phyloP scores from a whole-genome alignment of 2,888 invertebrate species.

The Smittia aterrima region DNA sequence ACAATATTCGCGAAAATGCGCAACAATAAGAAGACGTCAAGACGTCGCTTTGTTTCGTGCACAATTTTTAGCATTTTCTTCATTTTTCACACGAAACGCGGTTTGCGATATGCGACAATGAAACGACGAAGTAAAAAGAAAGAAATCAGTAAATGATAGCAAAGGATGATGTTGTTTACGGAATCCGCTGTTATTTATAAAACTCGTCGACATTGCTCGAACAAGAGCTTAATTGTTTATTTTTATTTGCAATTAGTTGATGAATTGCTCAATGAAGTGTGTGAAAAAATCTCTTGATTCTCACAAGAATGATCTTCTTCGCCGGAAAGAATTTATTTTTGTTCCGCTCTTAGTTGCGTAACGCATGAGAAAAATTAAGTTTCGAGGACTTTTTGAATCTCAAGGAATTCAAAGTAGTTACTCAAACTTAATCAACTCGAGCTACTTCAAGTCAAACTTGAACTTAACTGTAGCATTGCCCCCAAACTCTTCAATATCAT shows the following conservation, averaged over 20 bases:
- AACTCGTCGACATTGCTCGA: background rate
- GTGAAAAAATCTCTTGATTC: conserved; percentile 28
- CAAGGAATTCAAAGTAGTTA: background rate
- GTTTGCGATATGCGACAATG: background rate
- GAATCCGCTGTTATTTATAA: conserved; percentile 5
- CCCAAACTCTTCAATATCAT: background rate
- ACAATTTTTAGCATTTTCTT: background rate
- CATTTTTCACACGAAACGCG: background rate
- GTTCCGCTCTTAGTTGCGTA: too few relatives aligned
- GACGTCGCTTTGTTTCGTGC: background rate
- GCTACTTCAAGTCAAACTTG: too few relatives aligned
- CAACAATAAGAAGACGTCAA: background rate
- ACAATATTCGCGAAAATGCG: conserved; percentile 4
- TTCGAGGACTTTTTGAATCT: too few relatives aligned
- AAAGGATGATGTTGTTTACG: background rate
- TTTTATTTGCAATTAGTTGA: conserved; percentile 28
- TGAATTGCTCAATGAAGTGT: conserved; percentile 37
- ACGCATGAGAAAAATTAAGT: too few relatives aligned
- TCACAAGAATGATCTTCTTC: background rate
- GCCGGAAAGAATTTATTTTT: too few relatives aligned
- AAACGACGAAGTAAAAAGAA: background rate
- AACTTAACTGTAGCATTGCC: too few relatives aligned
- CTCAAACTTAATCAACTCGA: background rate
- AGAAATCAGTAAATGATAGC: background rate
- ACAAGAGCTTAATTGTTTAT: conserved; percentile 19